Base-by-base conservation (phyloP, 2,113 vertebrate genomes). In the Rhinoderma darwinii region DNA sequence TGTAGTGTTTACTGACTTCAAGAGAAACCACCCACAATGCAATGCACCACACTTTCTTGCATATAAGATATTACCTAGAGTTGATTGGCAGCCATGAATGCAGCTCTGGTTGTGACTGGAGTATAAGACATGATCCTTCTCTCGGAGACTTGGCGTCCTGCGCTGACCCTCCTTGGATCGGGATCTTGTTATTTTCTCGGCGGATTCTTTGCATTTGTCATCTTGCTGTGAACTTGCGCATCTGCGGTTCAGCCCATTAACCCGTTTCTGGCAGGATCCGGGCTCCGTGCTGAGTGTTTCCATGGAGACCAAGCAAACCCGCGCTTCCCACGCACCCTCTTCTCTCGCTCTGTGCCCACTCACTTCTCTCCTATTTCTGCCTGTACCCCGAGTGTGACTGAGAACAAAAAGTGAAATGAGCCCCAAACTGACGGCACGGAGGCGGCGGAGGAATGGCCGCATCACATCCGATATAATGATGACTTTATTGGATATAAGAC, bases 241-340 rank as follows among this genome's bases (percentile, higher is more conserved):
- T 77, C 74, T 50, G 56, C 56, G 59, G 75, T 35, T 86, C 22
- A 17, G 30, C 17, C 0, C 37, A 54, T 54, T 56, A 86, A 59
- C 84, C 84, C 63, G 6, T 86, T 56, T 78, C 47, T 37, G 8
- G 20, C 20, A 30, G 41, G 22, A 32, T 73, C 22, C 39, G 9
- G 63, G 30, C 9, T 73, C 77, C 30, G 35, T 47, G 77, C 77
- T 59, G 4, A 18, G 59, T 17, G 77, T 86, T 81, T 79, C 85
- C 85, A 86, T 86, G 85, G 85, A 73, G 41, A 86, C 85, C 68
- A 75, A 79, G 51, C 70, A 76, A 41, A 75, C 37, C 39, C 35
- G 51, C 51, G 50, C 85, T 82, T 86, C 85, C 85, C 66, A 81
- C 85, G 85, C 85, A 86, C 20, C 77, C 27, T 73, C 51, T 39